phyloP scores from a whole-genome alignment of 1,140 invertebrate species.

The Lerema accius region DNA sequence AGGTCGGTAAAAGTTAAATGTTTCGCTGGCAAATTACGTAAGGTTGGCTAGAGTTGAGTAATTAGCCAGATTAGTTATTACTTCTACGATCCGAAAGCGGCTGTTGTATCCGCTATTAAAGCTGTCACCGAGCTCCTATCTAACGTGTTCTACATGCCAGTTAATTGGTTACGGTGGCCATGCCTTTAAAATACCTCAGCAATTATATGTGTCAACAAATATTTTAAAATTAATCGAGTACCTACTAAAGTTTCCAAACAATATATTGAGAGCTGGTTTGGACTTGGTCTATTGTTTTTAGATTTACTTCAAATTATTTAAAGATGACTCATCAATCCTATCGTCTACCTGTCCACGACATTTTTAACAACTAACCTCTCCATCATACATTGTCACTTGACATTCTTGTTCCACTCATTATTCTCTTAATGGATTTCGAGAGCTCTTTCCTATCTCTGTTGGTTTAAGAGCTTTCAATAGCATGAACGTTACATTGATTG shows the following conservation, averaged over 20 bases:
- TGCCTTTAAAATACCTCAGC: conserved; percentile 19
- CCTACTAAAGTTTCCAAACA: conserved; percentile 6
- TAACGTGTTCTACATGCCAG: conserved; percentile 38
- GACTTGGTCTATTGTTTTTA: conserved; percentile 36
- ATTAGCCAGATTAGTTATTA: conserved; percentile 11
- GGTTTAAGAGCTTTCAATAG: conserved; percentile 43
- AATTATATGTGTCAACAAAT: conserved; percentile 11
- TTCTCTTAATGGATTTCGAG: conserved; percentile 65
- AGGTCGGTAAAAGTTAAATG: conserved; percentile 25
- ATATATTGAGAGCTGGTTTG: conserved; percentile 1
- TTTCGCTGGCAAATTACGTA: conserved; percentile 12
- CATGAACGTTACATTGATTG: conserved; percentile 28
- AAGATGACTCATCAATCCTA: conserved; percentile 64
- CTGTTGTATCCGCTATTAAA: conserved; percentile 29
- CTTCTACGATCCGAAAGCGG: conserved; percentile 13
- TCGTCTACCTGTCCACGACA: conserved; percentile 65
- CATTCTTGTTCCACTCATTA: conserved; percentile 66
- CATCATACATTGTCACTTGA: conserved; percentile 66
- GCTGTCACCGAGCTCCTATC: conserved; percentile 19
- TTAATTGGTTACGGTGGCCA: conserved; percentile 36
- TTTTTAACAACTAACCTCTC: conserved; percentile 53
- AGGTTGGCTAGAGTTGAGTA: conserved; percentile 11
- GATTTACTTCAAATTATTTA: conserved; percentile 43
- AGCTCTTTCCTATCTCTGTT: conserved; percentile 48
- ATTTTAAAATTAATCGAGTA: conserved; percentile 6